phyloP scores from a whole-genome alignment of 2,797 vertebrate genomes.

The Cottoperca gobio region DNA sequence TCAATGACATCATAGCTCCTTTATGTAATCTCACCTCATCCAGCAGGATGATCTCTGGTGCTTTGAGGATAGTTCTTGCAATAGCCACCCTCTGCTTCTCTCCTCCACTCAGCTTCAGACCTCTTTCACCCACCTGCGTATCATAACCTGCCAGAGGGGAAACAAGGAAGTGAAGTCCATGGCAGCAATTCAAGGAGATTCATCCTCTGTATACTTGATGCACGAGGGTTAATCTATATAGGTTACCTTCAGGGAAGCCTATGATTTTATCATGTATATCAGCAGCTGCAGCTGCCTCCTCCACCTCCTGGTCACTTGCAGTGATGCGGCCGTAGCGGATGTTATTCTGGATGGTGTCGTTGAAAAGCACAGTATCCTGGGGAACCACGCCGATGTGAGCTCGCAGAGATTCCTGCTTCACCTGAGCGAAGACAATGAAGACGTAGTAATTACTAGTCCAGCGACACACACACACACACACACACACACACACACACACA shows the following conservation, averaged over 20 bases:
- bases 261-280: slow-evolving; percentile 94
- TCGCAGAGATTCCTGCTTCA: slow-evolving; percentile 91
- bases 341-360: slow-evolving; percentile 93
- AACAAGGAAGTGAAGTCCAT: too few relatives aligned
- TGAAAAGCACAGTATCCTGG: slow-evolving; percentile 97
- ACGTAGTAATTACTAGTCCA: background rate
- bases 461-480: too few relatives aligned
- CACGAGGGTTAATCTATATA: fast-evolving
- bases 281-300: slow-evolving; percentile 91
- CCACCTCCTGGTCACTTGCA: slow-evolving; percentile 90
- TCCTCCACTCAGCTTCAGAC: slow-evolving; percentile 96
- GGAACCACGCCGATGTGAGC: slow-evolving; percentile 96
- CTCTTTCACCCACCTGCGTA: slow-evolving; percentile 94
- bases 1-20: too few relatives aligned
- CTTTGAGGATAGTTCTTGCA: slow-evolving; percentile 95
- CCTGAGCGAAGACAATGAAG: slow-evolving; percentile 75
- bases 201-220: background rate
- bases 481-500: too few relatives aligned
- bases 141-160: slow-evolving; percentile 86
- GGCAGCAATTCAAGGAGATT: too few relatives aligned
- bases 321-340: slow-evolving; percentile 93
- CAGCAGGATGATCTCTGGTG: slow-evolving; percentile 92
- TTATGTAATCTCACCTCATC: slow-evolving; percentile 89
- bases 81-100: slow-evolving; percentile 98
- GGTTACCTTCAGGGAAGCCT: slow-evolving; percentile 89